A percentile compares a stretch with the other conserved stretches of the same genome.
phyloP scores from a whole-genome alignment of 2,888 invertebrate genomes.

The Cheilosia vernalis region DNA sequence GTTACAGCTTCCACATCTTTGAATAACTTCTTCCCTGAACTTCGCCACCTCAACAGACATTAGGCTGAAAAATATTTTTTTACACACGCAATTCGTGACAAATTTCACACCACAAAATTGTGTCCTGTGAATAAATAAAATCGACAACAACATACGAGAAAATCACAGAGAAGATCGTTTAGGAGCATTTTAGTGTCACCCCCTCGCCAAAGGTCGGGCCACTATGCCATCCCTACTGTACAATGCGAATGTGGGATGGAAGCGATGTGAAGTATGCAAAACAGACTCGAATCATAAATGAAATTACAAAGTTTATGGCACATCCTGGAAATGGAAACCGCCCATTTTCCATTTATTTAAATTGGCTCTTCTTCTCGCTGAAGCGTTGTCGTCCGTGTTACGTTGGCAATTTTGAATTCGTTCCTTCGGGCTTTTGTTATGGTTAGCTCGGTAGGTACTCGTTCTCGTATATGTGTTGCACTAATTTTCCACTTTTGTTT shows the following conservation, averaged over 20 bases:
- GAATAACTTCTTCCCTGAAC: constrained; percentile 36
- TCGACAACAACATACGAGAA: constrained; percentile 64
- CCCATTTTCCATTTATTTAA: constrained; percentile 74
- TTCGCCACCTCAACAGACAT: constrained; percentile 47
- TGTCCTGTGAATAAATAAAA: constrained; percentile 71
- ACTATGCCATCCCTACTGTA: constrained; percentile 10
- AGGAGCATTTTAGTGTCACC: constrained; percentile 67
- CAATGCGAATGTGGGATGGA: constrained; percentile 17
- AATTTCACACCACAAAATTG: constrained; percentile 72
- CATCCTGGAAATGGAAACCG: constrained; percentile 72
- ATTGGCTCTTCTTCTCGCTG: constrained; percentile 53
- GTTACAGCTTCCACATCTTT: constrained; percentile 31
- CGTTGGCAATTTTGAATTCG: constrained; percentile 52
- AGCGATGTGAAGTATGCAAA: constrained; percentile 68
- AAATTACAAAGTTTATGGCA: constrained; percentile 73
- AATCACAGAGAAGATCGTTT: constrained; percentile 66
- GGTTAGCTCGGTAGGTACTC: constrained; percentile 35
- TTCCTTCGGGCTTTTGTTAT: constrained; percentile 52
- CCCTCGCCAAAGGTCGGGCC: constrained; percentile 18
- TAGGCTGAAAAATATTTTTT: constrained; percentile 24
- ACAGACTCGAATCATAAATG: constrained; percentile 73
- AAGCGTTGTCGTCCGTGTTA: constrained; percentile 51
- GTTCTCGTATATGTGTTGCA: constrained; percentile 27
- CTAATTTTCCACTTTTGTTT: constrained; percentile 15
- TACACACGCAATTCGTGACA: constrained; percentile 52